A percentile compares a stretch with the other conserved stretches of the same genome.
Evolutionary conservation across 1,140 invertebrate genomes (phyloP).

Genomic region (Saccostrea echinata): DNA sequence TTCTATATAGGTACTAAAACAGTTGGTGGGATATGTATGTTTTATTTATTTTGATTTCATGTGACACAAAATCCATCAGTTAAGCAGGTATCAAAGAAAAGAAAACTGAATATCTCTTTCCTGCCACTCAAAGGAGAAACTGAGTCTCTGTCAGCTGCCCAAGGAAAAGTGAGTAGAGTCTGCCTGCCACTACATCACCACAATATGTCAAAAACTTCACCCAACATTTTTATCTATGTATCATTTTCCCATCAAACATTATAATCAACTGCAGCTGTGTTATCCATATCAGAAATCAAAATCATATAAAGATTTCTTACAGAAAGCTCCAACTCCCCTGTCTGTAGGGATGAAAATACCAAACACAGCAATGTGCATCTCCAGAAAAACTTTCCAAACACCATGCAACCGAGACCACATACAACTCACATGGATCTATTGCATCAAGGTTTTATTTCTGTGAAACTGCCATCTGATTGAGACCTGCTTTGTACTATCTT

Average conservation of each 20-base stretch:
- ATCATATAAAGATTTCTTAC: slow-evolving; percentile 26
- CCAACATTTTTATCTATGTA: slow-evolving; percentile 25
- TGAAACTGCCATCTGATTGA: slow-evolving; percentile 14
- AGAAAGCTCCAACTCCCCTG: not conserved
- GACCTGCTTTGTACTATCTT: not conserved
- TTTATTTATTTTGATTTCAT: slow-evolving; percentile 5
- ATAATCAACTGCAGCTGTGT: slow-evolving; percentile 29
- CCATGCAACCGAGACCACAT: slow-evolving; percentile 4
- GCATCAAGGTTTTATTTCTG: not conserved
- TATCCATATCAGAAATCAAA: slow-evolving; percentile 32
- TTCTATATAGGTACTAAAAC: not conserved
- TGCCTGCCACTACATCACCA: slow-evolving; percentile 10
- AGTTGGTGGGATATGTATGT: not conserved
- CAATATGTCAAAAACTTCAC: slow-evolving; percentile 37
- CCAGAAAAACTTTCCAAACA: slow-evolving; percentile 23
- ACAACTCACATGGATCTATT: not conserved
- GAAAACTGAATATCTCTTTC: not conserved
- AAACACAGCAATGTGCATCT: not conserved
- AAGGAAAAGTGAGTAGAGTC: not conserved
- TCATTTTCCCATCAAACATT: slow-evolving; percentile 37
- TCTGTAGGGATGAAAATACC: not conserved
- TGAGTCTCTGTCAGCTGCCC: not conserved
- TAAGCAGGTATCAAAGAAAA: not conserved
- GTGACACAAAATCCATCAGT: slow-evolving; percentile 1
- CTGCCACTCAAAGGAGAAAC: not conserved